These are phyloP conservation scores for honey bee (Apis mellifera) DNA, from an alignment of 1,140 invertebrate species.

Conservation along the genomic window DNA sequence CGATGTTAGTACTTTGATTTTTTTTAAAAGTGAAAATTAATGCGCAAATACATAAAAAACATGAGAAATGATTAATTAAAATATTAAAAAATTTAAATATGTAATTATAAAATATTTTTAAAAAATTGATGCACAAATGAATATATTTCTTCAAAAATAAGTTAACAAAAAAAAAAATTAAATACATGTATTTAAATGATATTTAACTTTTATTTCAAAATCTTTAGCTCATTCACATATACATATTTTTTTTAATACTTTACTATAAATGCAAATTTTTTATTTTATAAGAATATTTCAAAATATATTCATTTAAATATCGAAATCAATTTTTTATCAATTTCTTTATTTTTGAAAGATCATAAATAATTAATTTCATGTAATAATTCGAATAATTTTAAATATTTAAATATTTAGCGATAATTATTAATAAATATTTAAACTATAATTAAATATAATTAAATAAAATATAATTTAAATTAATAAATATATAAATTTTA, in stretches of 20 bases:
- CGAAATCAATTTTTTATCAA: neutral
- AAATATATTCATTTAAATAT: neutral
- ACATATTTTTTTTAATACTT: neutral
- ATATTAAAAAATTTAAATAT: neutral
- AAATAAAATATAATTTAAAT: slow-evolving; percentile 3
- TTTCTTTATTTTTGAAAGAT: neutral
- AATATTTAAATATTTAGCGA: neutral
- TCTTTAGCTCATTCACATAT: neutral
- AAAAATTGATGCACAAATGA: neutral
- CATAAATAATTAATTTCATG: too few relatives aligned
- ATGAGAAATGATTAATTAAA: neutral
- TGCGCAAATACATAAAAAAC: neutral
- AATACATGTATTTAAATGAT: neutral
- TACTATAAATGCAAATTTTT: neutral
- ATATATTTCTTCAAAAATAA: neutral
- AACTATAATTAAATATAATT: neutral
- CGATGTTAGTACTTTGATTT: neutral
- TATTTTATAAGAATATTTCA: neutral
- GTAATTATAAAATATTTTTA: too few relatives aligned
- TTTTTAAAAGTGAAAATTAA: neutral
- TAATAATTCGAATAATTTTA: neutral
- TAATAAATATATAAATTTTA: neutral
- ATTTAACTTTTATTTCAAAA: too few relatives aligned
- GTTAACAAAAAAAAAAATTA: neutral
- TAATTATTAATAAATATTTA: slow-evolving; percentile 4